phyloP scores from a whole-genome alignment of 2,113 vertebrate species.

The Micronycteris hirsuta region DNA sequence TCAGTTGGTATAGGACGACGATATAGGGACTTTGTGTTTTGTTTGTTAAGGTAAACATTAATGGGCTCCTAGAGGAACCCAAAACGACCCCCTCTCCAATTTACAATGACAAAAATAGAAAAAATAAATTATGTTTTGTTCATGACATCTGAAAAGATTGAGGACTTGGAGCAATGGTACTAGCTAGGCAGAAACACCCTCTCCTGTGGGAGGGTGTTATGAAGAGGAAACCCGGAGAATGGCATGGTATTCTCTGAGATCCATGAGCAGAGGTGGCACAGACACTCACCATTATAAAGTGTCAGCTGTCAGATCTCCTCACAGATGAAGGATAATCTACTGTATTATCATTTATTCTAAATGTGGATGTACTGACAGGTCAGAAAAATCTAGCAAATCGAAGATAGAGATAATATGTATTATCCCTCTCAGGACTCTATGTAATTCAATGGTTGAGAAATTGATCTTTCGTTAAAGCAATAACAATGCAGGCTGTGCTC shows the following conservation, averaged over 20 bases:
- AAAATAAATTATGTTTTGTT: neutral
- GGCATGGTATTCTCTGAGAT: neutral
- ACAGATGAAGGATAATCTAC: neutral
- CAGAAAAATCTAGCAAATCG: neutral
- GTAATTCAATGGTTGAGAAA: slow-evolving; percentile 18
- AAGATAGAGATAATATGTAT: neutral
- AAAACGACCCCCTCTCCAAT: neutral
- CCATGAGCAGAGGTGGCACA: neutral
- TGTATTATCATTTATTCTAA: neutral
- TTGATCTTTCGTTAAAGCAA: slow-evolving; percentile 31
- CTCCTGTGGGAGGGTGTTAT: neutral
- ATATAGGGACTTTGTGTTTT: neutral
- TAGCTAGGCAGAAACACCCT: neutral
- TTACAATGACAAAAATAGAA: neutral
- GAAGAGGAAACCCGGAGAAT: neutral
- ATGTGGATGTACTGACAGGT: neutral
- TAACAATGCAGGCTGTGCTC: neutral
- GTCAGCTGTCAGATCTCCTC: neutral
- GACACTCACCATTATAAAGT: neutral
- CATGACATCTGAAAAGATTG: neutral
- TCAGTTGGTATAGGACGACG: neutral
- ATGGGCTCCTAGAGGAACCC: neutral
- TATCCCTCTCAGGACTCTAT: neutral
- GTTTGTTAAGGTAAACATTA: neutral
- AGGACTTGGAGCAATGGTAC: neutral